Evolutionary conservation across 2,888 invertebrate genomes (phyloP), one percentile per base, ranked within the genome.

Genomic region (Endomychus coccineus): DNA sequence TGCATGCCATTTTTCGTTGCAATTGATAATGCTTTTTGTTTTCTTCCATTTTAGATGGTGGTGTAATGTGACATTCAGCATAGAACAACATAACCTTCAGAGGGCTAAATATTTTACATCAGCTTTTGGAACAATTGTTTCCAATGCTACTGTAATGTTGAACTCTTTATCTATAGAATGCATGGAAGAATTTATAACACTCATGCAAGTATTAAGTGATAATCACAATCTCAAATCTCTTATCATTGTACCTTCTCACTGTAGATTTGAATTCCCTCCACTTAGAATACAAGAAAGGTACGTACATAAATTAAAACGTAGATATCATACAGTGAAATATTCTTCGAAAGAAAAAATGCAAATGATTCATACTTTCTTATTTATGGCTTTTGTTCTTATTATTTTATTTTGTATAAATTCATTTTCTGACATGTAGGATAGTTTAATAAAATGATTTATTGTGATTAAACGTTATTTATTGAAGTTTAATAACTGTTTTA

Each of bases 231-330:
- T 67, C 29, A 58, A 52, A 34, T 57, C 61, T 31, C 46, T 67
- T 28, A 50, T 61, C 25, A 47, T 67, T 22, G 62, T 66, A 56
- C 66, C 67, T 19, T 55, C 59, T 12, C 64, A 66, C 54, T 66
- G 64, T 46, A 59, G 58, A 41, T 55, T 66, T 36, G 59, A 61
- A 44, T 44, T 53, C 24, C 48, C 57, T 7, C 40, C 34, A 21
- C 35, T 38, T 21, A 15, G 28, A 22, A 35, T 35, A 14, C 27
- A 30, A 29, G 29, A 24, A 27, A 45, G 42, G 46, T 44, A 40
- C 6, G n/a, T n/a, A n/a, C n/a, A n/a, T n/a, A n/a, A n/a, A n/a
- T n/a, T n/a, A n/a, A n/a, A n/a, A n/a, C n/a, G n/a, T n/a, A n/a
- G n/a, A n/a, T n/a, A n/a, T n/a, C n/a, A n/a, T n/a, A n/a, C n/a